Conservation (phyloP, 92 coral and sea anemone species). For the Bergia puertoricense region DNA sequence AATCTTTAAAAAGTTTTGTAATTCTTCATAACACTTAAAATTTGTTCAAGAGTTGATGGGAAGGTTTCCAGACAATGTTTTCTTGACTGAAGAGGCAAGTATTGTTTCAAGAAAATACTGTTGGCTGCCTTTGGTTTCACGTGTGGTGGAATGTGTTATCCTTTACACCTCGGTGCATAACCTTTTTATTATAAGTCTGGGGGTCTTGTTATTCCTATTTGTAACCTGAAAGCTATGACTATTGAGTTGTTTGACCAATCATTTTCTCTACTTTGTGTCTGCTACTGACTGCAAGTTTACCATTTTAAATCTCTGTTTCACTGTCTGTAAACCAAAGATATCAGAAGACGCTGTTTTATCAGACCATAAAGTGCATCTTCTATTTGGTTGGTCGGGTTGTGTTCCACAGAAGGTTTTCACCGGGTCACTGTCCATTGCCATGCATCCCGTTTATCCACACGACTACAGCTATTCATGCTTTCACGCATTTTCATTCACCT, state of each 20-base stretch:
- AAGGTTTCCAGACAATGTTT: not conserved
- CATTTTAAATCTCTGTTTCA: not conserved
- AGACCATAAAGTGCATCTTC: not conserved
- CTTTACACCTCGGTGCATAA: not conserved
- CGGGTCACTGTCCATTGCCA: not conserved
- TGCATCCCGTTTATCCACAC: not conserved
- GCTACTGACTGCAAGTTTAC: not conserved
- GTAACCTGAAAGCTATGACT: not conserved
- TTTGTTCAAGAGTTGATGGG: no score
- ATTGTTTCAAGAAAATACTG: not conserved
- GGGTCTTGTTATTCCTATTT: not conserved
- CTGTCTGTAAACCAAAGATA: not conserved
- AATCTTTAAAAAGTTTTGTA: no score
- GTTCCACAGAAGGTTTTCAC: not conserved
- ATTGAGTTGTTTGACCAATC: no score
- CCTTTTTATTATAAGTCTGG: not conserved
- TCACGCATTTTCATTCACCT: not conserved
- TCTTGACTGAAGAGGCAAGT: not conserved
- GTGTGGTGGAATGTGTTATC: not conserved
- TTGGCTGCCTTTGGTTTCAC: not conserved
- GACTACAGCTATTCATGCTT: not conserved
- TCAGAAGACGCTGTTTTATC: not conserved
- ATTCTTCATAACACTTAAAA: no score
- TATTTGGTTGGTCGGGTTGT: not conserved
- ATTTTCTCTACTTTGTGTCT: conserved; percentile 12